Evolutionary conservation across 2,113 vertebrate genomes (phyloP), one percentile per base, ranked within the genome.

Genomic region (Tychaedon coryphoeus): DNA sequence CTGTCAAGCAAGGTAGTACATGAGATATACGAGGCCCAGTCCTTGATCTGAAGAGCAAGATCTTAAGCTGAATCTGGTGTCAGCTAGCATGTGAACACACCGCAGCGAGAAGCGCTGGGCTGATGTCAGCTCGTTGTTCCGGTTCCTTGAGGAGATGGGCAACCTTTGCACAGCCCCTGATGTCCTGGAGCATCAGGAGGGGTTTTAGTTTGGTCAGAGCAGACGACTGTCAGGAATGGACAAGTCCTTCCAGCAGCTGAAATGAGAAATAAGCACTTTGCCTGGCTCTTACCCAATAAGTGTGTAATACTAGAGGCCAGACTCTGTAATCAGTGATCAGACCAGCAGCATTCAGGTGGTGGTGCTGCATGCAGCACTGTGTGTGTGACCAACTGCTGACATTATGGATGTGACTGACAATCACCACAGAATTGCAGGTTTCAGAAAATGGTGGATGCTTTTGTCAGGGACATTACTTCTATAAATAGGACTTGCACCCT

Each of bases 1-100:
- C 94, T 97, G 95, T 97, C 95, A 97, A 92, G 93, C 66, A 83
- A 95, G 93, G 93, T 86, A 92, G 91, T 72, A 81, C 72, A 94
- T 19, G 60, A 91, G 84, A 93, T 71, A 74, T 91, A 95, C 8
- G 85, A 92, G 91, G 86, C 72, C 69, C 53, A 81, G 94, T n/a
- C 92, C 95, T 94, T 96, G 91, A 95, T 86, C 57, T 89, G 88
- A 75, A 64, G 91, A 96, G 71, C 72, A 48, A 51, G 64, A 73
- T 81, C 88, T 88, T 91, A 91, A 91, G 65, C 14, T 60, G 42
- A 84, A 78, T 62, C 65, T 85, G 47, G 61, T 92, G 54, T 91
- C 48, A 89, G 77, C 58, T 64, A 62, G 65, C 13, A 16, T 2
- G 2, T 43, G 69, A 88, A 31, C 67, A 34, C 51, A 48, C 14